Evolutionary conservation across 2,113 vertebrate species (phyloP), one percentile per base, ranked within the genome.

Genomic region (Gadus chalcogrammus): DNA sequence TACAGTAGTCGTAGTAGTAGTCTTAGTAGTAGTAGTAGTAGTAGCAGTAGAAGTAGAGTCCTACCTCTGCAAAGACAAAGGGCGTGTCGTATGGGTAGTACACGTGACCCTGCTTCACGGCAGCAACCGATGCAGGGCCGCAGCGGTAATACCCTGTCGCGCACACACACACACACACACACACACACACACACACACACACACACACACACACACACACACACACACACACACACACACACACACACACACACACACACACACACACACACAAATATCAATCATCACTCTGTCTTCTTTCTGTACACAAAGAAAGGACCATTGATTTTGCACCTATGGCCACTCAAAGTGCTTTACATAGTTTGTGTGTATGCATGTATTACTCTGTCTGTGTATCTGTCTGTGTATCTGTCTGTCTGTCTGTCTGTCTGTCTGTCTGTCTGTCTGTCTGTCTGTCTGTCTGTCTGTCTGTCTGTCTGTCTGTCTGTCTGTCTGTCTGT

Each of bases 61-160:
- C 1, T 88, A 96, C 96, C 95, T 98, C 95, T 58, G 95, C 93
- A n/a, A 93, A 98, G 69, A 95, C 88, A 59, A 96, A 98, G 2
- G 88, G 83, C 0, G 84, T 78, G 80, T 99, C 96, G 76, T 91
- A 97, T 0, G 89, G 92, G 88, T 92, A 93, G 71, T 90, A 94
- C 59, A 98, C 84, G 0, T 92, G 84, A 5, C 95, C 95, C 0
- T 93, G 88, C 82, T 95, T 97, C 69, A 99, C 82, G 61, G 94
- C 94, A 64, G 74, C 71, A 22, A 99, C 93, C 0, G 97, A 92
- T 3, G 94, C 88, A 0, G 97, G 97, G 6, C 96, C 97, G 31
- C 95, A 98, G 61, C 96, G 93, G 70, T 84, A 98, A 86, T 92
- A 90, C 64, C 97, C 97, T 99, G 78, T 83, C 13, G 28, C 1